Percentiles rank a stretch among this genome's conserved stretches.
Evolutionary conservation across 2,113 vertebrate genomes (phyloP).

Genomic region (Anser brachyrhynchus): DNA sequence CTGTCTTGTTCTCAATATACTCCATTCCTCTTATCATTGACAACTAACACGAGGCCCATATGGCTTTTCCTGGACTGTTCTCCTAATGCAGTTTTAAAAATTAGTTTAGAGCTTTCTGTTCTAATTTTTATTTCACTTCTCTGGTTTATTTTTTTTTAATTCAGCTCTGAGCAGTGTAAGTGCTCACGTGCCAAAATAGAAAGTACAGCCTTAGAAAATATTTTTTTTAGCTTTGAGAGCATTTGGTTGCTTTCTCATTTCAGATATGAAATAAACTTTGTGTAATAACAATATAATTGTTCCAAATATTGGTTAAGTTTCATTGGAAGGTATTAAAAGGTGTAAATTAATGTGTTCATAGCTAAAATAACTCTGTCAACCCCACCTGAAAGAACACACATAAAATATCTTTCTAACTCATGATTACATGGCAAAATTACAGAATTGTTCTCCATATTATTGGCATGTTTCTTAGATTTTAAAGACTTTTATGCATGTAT

Average conservation of each 20-base stretch:
- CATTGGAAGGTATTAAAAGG: background rate
- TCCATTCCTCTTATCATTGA: background rate
- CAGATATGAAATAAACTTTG: background rate
- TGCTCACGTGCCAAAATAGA: background rate
- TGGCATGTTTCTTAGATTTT: background rate
- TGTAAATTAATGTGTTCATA: background rate
- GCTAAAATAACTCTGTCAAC: background rate
- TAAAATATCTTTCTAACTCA: background rate
- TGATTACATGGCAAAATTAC: background rate
- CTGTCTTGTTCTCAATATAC: background rate
- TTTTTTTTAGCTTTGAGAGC: background rate
- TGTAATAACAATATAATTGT: background rate
- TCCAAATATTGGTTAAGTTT: background rate
- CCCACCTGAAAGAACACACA: background rate
- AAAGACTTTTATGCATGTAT: background rate
- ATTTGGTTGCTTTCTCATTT: background rate
- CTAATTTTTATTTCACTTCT: slow-evolving; percentile 3
- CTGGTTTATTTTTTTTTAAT: background rate
- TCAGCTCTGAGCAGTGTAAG: background rate
- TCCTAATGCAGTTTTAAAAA: background rate
- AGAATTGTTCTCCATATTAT: background rate
- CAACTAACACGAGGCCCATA: background rate
- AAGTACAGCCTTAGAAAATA: background rate
- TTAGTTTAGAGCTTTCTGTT: background rate
- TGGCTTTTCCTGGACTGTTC: slow-evolving; percentile 13